A percentile compares a stretch with the other conserved stretches of the same genome.
Evolutionary conservation across 2,113 vertebrate genomes (phyloP).

Genomic region (Saguinus imperator): DNA sequence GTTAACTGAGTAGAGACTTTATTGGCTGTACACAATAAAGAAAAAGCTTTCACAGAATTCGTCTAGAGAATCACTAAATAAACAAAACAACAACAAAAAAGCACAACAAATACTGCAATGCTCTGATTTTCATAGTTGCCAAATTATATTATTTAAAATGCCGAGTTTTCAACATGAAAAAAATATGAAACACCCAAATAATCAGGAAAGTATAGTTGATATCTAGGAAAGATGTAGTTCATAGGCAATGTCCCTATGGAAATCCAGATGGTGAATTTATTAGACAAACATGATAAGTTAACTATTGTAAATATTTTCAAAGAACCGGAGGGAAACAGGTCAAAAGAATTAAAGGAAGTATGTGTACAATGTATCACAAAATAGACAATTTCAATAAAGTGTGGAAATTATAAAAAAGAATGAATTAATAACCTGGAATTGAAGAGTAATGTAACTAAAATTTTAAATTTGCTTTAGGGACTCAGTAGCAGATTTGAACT

Average conservation of each 20-base stretch:
- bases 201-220: neutral
- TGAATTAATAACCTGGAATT: neutral
- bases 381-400: neutral
- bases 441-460: neutral
- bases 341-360: neutral
- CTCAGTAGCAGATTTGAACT: neutral
- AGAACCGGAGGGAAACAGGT: neutral
- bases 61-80: neutral
- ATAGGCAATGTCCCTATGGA: neutral
- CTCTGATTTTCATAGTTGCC: conserved; percentile 2
- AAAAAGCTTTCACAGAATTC: neutral
- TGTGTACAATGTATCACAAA: conserved; percentile 11
- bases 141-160: neutral
- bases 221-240: neutral
- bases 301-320: conserved; percentile 17
- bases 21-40: neutral
- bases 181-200: neutral
- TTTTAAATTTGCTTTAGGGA: neutral
- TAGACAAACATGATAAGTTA: neutral
- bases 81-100: neutral
- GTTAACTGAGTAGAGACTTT: neutral
- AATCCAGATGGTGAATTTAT: neutral
- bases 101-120: neutral
- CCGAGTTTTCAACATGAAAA: neutral
- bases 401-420: neutral